These are phyloP conservation scores for Chymomyza fuscimana DNA, from an alignment of 2,888 invertebrate genomes.

Conservation along the genomic window DNA sequence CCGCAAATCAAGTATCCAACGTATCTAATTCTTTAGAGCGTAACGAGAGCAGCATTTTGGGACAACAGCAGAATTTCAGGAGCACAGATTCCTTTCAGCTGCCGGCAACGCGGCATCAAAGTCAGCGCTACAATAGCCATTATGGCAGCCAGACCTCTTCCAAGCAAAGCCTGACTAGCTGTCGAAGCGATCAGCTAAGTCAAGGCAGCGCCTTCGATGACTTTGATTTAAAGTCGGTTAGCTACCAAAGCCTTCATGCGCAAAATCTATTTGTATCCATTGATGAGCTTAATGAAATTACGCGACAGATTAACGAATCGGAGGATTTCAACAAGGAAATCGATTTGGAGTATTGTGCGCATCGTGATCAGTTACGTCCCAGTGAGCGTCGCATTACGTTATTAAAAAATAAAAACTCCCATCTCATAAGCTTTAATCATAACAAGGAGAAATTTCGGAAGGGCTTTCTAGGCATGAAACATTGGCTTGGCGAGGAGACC, in stretches of 20 bases:
- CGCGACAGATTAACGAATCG: conserved; percentile 78
- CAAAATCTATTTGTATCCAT: conserved; percentile 78
- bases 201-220: conserved; percentile 70
- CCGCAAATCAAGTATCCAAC: conserved; percentile 4
- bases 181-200: conserved; percentile 34
- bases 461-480: conserved; percentile 79
- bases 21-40: conserved; percentile 1
- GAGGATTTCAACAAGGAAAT: conserved; percentile 78
- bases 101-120: conserved; percentile 38
- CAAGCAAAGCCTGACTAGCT: conserved; percentile 68
- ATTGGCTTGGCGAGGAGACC: conserved; percentile 79
- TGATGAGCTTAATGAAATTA: conserved; percentile 79
- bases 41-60: conserved; percentile 43
- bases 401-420: conserved; percentile 78
- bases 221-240: conserved; percentile 78
- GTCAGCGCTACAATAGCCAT: conserved; percentile 49
- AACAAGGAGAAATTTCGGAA: conserved; percentile 78
- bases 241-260: conserved; percentile 78
- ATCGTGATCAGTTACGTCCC: conserved; percentile 78
- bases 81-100: conserved; percentile 73
- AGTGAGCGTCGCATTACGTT: conserved; percentile 78
- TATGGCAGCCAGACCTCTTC: conserved; percentile 60
- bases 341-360: conserved; percentile 79
- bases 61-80: conserved; percentile 65
- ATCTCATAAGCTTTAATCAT: conserved; percentile 75